Percentiles rank a stretch among this genome's conserved stretches.
phyloP scores from a whole-genome alignment of 2,113 vertebrate species.

The Cryptomyrus ogoouensis region DNA sequence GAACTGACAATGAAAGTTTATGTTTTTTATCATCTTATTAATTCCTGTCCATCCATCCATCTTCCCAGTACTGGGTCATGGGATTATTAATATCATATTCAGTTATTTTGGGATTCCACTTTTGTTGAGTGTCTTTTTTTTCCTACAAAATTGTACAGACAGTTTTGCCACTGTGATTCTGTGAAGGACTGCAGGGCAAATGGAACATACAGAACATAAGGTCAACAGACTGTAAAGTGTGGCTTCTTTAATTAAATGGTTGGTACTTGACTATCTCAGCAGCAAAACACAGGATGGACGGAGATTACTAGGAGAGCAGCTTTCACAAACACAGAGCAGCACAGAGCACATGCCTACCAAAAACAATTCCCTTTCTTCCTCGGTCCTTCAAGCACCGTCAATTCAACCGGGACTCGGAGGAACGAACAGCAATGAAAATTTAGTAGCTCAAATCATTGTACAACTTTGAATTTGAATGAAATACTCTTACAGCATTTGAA shows the following conservation, averaged over 20 bases:
- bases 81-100: not conserved
- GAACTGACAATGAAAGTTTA: not conserved
- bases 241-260: not conserved
- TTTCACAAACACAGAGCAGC: not conserved
- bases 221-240: not conserved
- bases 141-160: not conserved
- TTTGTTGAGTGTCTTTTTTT: not conserved
- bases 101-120: not conserved
- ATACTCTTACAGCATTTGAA: not conserved
- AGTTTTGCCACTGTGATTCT: not conserved
- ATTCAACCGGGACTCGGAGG: not conserved
- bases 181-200: not conserved
- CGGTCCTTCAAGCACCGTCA: not conserved
- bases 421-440: not conserved
- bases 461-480: slow-evolving; percentile 4
- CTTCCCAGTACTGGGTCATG: not conserved
- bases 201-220: not conserved
- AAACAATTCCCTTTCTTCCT: not conserved
- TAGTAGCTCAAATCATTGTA: slow-evolving; percentile 6
- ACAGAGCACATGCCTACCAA: not conserved
- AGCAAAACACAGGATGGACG: not conserved
- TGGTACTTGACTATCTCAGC: not conserved
- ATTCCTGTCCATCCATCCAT: not conserved
- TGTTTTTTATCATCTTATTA: not conserved
- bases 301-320: not conserved